phyloP scores from a whole-genome alignment of 2,113 vertebrate genomes.

The Plectropomus leopardus region DNA sequence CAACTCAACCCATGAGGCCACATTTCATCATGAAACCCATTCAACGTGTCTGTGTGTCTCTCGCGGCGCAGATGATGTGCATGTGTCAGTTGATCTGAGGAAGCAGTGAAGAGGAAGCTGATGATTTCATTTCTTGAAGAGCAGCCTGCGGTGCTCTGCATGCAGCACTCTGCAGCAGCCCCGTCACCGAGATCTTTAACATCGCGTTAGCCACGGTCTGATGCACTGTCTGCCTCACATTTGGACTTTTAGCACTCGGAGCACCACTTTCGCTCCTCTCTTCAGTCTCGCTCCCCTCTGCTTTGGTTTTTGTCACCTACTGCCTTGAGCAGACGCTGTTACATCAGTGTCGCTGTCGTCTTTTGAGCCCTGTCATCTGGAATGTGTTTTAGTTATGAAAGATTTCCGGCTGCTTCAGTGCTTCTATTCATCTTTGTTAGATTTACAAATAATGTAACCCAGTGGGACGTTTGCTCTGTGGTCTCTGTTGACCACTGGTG shows the following conservation, averaged over 20 bases:
- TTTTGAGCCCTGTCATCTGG: constrained; percentile 36
- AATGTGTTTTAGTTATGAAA: constrained; percentile 19
- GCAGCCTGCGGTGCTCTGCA: constrained; percentile 27
- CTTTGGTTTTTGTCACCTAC: constrained; percentile 8
- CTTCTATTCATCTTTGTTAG: constrained; percentile 41
- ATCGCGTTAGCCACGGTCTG: constrained; percentile 59
- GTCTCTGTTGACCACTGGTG: neutral
- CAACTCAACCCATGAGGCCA: neutral
- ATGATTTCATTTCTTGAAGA: constrained; percentile 19
- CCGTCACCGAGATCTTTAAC: constrained; percentile 45
- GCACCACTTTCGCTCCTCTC: constrained; percentile 22
- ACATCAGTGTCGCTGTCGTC: constrained; percentile 30
- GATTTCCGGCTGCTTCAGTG: constrained; percentile 28
- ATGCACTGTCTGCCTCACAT: constrained; percentile 63
- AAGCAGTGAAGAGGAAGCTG: constrained; percentile 41
- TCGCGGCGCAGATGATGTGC: neutral
- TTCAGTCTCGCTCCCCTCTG: constrained; percentile 31
- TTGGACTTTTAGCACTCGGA: constrained; percentile 27
- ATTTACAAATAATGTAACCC: constrained; percentile 3
- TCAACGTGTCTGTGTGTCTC: constrained; percentile 6
- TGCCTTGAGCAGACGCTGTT: constrained; percentile 25
- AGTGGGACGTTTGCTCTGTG: neutral
- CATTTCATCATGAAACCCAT: neutral
- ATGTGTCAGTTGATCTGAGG: constrained; percentile 31
- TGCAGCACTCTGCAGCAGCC: constrained; percentile 44